Base-by-base conservation (phyloP, 1,140 invertebrate genomes). In the Geopemphigus sp. region DNA sequence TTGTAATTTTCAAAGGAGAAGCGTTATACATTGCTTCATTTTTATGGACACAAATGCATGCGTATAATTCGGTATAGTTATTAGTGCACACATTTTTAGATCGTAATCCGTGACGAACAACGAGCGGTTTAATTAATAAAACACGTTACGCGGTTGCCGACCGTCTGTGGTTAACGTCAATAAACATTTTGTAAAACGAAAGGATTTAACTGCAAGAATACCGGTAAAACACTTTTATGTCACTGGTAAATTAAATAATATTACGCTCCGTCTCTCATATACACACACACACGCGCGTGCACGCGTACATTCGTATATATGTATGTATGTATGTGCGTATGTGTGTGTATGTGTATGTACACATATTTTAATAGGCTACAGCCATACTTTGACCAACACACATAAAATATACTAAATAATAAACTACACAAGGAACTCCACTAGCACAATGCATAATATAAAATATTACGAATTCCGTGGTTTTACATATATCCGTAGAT, bases 161-260 rank as follows among this genome's bases (percentile, higher is more conserved):
- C 56, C 14, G 14, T 8, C 22, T n/a, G 17, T n/a, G 32, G 63
- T 45, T 45, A 66, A n/a, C 19, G 39, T 68, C 3, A 47, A 22
- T 47, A 68, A 64, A 68, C 15, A 47, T 47, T 68, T 68, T 47
- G 12, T 68, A n/a, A 47, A 14, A 19, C 24, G 12, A 47, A 47
- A 24, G 0, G 19, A n/a, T 66, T 66, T 66, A 45, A 66, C 26
- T n/a, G 32, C n/a, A n/a, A n/a, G 53, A 54, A 54, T 54, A 19
- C 15, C 53, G 53, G 39, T 47, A 68, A 24, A 47, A 68, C 64
- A 68, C 14, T 47, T 68, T 68, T 68, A 68, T 47, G n/a, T 47
- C 39, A 66, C 63, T 47, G 47, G 15, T 68, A 66, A 66, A 66
- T 66, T 66, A 24, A 68, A 68, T 45, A 64, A 26, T 64, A 66